Evolutionary conservation across 2,113 vertebrate species (phyloP), one percentile per base, ranked within the genome.

Genomic region (Calypte anna): DNA sequence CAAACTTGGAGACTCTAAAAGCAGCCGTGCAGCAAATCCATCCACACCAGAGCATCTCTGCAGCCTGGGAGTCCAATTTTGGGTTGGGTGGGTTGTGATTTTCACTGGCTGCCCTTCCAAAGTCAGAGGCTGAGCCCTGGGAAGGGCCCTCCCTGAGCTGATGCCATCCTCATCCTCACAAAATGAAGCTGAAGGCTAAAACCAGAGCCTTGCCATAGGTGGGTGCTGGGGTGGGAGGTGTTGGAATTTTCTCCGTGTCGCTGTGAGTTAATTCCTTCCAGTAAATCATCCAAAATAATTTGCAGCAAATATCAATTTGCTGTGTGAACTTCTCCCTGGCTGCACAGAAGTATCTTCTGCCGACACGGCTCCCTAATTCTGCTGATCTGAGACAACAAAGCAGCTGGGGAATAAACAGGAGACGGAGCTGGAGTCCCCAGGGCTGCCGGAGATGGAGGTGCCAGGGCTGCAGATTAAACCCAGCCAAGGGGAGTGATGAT

Each of bases 201-300:
- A 61, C 7, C 19, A 2, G 0, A 3, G 80, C 28, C 0, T 3
- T 5, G 86, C 72, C 2, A 2, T 2, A 0, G 1, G 2, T 4
- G 44, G 63, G 48, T 24, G 59, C 61, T 6, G 13, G 7, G 44
- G 23, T 3, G 78, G 67, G 57, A 83, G 54, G 74, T 1, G 27
- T 77, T 92, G 95, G 92, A 66, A 94, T 97, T 95, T 95, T 51
- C 86, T 23, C 94, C 20, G 78, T 6, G 7, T 96, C 48, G 43
- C 96, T 25, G 73, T 7, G 51, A 95, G 95, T 95, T 97, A 97
- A 97, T 97, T 95, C 95, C 93, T 94, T 95, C 92, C 95, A 94
- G 94, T 93, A 96, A 97, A 97, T 96, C 95, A 97, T 94, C 92
- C 96, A 84, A 90, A 97, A 96, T 96, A 96, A 97, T 95, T 96